Percentiles rank a stretch among this genome's conserved stretches.
Evolutionary conservation across 2,113 vertebrate genomes (phyloP).

Genomic region (Pangasianodon gigas): DNA sequence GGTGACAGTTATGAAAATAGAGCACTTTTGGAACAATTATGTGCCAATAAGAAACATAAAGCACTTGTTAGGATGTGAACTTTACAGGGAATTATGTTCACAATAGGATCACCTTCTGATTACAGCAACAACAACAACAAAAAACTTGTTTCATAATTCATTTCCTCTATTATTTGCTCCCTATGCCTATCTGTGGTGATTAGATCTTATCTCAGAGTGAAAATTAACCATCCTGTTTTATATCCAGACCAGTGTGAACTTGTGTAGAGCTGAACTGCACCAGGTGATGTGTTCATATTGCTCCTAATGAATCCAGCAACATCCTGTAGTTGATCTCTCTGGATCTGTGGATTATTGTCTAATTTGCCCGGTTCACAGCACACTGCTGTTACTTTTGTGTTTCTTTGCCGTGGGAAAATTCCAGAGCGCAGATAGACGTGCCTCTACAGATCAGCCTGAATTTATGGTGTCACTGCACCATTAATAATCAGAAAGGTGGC

Average conservation of each 20-base stretch:
- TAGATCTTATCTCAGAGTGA: background rate
- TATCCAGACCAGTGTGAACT: background rate
- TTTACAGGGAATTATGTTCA: background rate
- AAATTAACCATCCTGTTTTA: background rate
- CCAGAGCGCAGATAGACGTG: slow-evolving; percentile 21
- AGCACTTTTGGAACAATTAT: background rate
- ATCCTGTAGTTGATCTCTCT: slow-evolving; percentile 25
- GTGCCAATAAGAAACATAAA: background rate
- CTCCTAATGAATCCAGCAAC: background rate
- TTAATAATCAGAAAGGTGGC: slow-evolving; percentile 23
- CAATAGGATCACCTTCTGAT: background rate
- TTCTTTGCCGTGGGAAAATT: slow-evolving; percentile 38
- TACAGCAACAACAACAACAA: background rate
- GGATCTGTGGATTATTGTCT: slow-evolving; percentile 27
- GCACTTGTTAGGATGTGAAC: background rate
- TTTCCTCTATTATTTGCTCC: background rate
- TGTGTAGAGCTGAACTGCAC: background rate
- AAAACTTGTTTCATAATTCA: background rate
- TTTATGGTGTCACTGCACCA: background rate
- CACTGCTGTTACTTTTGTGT: slow-evolving; percentile 20
- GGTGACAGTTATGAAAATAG: background rate
- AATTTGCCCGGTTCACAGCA: slow-evolving; percentile 14
- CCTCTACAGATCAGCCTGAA: slow-evolving; percentile 30
- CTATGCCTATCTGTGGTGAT: too few relatives aligned
- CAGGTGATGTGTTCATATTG: background rate